Evolutionary conservation across 2,797 vertebrate genomes (phyloP).

Genomic region (Pangasius krempfi): DNA sequence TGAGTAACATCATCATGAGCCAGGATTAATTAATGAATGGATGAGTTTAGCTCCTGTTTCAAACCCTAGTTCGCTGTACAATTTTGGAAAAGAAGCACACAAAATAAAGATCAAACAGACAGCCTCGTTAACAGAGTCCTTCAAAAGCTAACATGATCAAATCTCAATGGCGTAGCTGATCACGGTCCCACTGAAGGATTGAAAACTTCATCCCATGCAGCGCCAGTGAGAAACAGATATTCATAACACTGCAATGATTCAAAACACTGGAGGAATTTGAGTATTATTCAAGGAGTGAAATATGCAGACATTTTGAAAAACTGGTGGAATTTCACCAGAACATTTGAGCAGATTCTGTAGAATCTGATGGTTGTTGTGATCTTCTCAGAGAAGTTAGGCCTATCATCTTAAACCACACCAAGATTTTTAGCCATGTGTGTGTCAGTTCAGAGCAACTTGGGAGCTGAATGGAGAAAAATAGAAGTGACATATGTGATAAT

Average conservation of each 20-base stretch:
- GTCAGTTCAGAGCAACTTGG: neutral
- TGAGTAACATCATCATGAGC: neutral
- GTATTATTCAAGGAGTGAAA: neutral
- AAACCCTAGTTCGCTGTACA: neutral
- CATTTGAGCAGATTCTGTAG: neutral
- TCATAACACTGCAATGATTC: neutral
- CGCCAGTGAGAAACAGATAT: neutral
- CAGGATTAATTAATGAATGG: neutral
- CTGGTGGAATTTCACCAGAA: neutral
- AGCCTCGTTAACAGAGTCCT: neutral
- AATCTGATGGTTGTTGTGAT: neutral
- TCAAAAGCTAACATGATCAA: neutral
- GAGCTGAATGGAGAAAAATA: too few species aligned
- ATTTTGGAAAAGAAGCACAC: neutral
- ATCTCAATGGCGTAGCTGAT: neutral
- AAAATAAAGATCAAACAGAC: neutral
- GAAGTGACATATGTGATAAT: too few species aligned
- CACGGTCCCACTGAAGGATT: neutral
- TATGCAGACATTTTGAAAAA: neutral
- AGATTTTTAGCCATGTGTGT: neutral
- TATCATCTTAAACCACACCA: neutral
- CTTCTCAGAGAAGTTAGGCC: neutral
- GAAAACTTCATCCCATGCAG: neutral
- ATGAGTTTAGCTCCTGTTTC: neutral
- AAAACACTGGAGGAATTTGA: neutral